Base-by-base conservation (phyloP, 2,797 vertebrate genomes). In the Tapera naevia region DNA sequence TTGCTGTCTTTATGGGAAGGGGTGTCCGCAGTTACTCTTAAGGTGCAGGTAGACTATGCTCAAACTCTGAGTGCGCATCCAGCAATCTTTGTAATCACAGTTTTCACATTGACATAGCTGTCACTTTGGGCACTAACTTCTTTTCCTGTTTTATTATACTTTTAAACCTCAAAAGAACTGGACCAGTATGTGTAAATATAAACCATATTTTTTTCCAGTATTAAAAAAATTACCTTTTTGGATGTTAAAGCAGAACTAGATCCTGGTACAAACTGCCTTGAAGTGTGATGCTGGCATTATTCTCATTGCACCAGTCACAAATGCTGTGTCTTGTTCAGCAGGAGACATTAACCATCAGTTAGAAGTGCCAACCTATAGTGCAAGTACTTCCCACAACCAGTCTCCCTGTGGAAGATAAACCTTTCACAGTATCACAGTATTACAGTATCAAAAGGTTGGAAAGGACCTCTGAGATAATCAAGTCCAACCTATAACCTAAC, bases 321-420 rank as follows among this genome's bases (percentile, higher is more conserved):
- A 10, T 1, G 2, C 19, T 21, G 17, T 62, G 14, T 30, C 22
- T 54, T 56, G 2, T 64, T 21, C 21, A n/a, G 16, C 0, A 2
- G 46, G 70, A 69, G 16, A 30, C 0, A 0, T 45, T 33, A 45
- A 14, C 14, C 43, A 39, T 46, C 53, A 69, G 16, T 33, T 35
- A 56, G 35, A 43, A 17, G 45, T 84, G 45, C n/a, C 32, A 58
- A 27, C 14, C n/a, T n/a, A n/a, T n/a, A 22, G 7, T 32, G 7
- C 16, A 54, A 61, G 13, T 30, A 19, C 28, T 23, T 76, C 32
- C 28, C 32, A 37, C 8, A 61, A 37, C 14, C 58, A 50, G 71
- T 37, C 5, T 30, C 35, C 14, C 48, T 45, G 56, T 37, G 75
- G 53, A 56, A 67, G 48, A 80, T 4, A 3, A 58, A 86, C 37